Conservation (phyloP, 2,888 invertebrate species). For the Ophioninae sp. region DNA sequence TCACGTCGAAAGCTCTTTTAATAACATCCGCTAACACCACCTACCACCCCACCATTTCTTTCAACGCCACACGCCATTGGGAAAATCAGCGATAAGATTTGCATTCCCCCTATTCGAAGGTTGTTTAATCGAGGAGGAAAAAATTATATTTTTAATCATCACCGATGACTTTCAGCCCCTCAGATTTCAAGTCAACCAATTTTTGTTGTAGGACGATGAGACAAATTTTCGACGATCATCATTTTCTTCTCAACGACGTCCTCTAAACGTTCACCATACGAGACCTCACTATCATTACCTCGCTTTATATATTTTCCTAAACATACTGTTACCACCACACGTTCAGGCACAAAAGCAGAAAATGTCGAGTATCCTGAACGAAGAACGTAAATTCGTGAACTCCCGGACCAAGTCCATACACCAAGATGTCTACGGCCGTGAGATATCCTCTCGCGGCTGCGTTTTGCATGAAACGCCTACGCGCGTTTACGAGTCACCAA, state of each 20-base stretch:
- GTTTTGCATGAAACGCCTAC: constrained; percentile 57
- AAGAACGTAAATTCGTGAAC: constrained; percentile 70
- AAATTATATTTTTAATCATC: constrained; percentile 53
- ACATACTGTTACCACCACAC: background rate
- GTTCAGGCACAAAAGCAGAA: constrained; percentile 55
- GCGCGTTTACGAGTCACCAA: constrained; percentile 56
- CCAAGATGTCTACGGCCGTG: constrained; percentile 64
- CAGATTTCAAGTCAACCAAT: no score
- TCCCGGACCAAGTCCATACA: constrained; percentile 52
- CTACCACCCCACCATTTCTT: background rate
- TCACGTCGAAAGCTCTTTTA: constrained; percentile 35
- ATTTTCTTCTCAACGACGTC: no score
- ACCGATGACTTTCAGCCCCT: no score
- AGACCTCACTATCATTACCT: no score
- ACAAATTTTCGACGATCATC: no score
- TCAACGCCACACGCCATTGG: constrained; percentile 9
- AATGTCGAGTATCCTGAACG: constrained; percentile 69
- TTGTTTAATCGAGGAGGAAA: constrained; percentile 52
- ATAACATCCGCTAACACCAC: constrained; percentile 30
- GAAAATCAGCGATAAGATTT: constrained; percentile 16
- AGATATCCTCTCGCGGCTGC: constrained; percentile 62
- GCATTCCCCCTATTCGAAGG: constrained; percentile 9
- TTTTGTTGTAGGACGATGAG: no score
- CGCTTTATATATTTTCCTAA: background rate
- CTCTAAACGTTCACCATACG: no score